These are phyloP conservation scores for Ailurus styani DNA, from an alignment of 2,113 vertebrate species.

Conservation along the genomic window DNA sequence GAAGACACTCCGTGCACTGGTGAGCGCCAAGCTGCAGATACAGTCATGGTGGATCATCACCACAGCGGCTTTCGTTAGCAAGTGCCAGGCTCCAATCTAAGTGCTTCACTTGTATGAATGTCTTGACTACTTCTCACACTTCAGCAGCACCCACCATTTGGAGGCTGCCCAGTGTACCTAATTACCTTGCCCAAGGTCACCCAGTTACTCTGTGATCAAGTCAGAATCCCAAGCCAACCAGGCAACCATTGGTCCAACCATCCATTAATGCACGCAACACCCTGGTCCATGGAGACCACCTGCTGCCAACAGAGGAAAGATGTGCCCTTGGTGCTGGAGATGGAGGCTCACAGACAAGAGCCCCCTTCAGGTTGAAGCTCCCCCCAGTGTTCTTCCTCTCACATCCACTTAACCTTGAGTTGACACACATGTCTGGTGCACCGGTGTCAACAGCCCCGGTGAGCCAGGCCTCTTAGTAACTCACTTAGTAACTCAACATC, in stretches of 20 bases:
- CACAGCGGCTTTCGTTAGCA: accelerated
- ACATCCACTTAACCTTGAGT: too few species aligned
- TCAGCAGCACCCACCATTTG: background rate
- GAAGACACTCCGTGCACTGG: background rate
- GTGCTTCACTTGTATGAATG: background rate
- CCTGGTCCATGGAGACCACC: background rate
- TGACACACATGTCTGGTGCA: background rate
- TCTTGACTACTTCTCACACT: background rate
- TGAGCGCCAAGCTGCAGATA: background rate
- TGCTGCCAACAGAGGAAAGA: background rate
- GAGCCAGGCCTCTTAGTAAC: background rate
- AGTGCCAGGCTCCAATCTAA: background rate
- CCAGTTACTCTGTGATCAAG: background rate
- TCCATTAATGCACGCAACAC: background rate
- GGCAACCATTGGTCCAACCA: too few species aligned
- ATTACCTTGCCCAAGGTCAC: background rate
- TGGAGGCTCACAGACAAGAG: background rate
- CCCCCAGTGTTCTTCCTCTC: background rate
- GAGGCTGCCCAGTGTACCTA: background rate
- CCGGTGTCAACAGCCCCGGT: background rate
- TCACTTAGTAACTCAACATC: background rate
- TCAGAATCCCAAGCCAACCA: background rate
- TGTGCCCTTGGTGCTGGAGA: background rate
- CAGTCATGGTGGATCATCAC: accelerated
- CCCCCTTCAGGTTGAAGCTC: background rate